A percentile compares a stretch with the other conserved stretches of the same genome.
Conservation (phyloP, 2,797 vertebrate species). For the Ceyx erithaca region DNA sequence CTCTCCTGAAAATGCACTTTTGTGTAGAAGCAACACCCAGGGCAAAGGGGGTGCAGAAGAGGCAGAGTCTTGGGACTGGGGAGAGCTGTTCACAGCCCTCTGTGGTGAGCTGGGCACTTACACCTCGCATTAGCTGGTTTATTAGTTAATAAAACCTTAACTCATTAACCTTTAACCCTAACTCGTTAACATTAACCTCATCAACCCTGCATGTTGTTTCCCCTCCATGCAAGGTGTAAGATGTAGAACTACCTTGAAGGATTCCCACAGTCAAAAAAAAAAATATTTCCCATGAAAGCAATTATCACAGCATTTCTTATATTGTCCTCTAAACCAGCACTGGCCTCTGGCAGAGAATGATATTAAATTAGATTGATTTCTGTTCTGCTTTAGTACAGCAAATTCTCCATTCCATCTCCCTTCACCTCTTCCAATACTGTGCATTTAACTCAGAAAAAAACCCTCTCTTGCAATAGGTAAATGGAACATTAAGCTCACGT, state of each 20-base stretch:
- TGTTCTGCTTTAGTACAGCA: not conserved
- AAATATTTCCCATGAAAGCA: constrained; percentile 39
- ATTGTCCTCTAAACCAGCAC: not conserved
- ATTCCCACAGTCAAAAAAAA: not conserved
- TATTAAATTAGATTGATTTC: constrained; percentile 50
- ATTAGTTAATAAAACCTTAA: no score
- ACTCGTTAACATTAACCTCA: not conserved
- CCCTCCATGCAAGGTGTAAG: not conserved
- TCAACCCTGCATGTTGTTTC: not conserved
- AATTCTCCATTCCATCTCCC: not conserved
- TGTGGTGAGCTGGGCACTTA: no score
- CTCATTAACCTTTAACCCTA: no score
- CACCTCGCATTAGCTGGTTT: not conserved
- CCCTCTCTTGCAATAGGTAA: not conserved
- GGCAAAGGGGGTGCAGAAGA: not conserved
- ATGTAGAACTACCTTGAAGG: not conserved
- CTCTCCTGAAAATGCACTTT: not conserved
- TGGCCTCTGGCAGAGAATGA: constrained; percentile 20
- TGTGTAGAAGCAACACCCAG: not conserved
- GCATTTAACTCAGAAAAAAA: not conserved
- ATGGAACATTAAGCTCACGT: not conserved
- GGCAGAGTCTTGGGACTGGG: not conserved
- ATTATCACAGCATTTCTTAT: constrained; percentile 34
- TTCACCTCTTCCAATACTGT: not conserved
- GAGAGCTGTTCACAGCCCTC: not conserved